Percentiles rank a stretch among this genome's conserved stretches.
phyloP scores from a whole-genome alignment of 2,888 invertebrate species.

The Calephelis perditalis region DNA sequence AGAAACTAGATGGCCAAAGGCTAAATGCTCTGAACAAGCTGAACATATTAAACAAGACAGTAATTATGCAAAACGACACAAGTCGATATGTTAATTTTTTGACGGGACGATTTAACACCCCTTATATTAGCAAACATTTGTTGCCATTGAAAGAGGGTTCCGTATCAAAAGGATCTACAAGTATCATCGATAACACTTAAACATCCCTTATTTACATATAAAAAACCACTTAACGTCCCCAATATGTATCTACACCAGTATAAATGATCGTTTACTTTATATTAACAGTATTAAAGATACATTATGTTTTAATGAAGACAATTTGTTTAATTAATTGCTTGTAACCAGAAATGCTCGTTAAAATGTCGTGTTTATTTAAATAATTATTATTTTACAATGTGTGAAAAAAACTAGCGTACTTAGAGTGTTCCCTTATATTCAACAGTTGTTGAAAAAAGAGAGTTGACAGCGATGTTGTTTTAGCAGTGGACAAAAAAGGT shows the following conservation, averaged over 20 bases:
- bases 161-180: constrained; percentile 50
- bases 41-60: neutral
- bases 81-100: constrained; percentile 65
- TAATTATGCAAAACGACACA: constrained; percentile 65
- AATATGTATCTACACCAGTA: constrained; percentile 8
- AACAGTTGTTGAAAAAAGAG: no score
- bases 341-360: neutral
- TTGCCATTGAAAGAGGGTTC: constrained; percentile 51
- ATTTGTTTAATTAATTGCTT: constrained; percentile 8
- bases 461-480: no score
- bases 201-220: constrained; percentile 10
- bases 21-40: no score
- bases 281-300: constrained; percentile 3
- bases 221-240: constrained; percentile 2
- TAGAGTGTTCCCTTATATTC: no score
- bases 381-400: constrained; percentile 49
- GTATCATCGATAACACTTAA: constrained; percentile 22
- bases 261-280: constrained; percentile 9
- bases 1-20: no score
- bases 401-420: constrained; percentile 37
- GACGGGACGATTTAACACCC: constrained; percentile 71
- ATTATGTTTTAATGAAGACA: constrained; percentile 10
- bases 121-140: constrained; percentile 49
- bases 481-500: no score
- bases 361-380: neutral